Conservation (phyloP, 2,113 vertebrate genomes). For the Poecile atricapillus region DNA sequence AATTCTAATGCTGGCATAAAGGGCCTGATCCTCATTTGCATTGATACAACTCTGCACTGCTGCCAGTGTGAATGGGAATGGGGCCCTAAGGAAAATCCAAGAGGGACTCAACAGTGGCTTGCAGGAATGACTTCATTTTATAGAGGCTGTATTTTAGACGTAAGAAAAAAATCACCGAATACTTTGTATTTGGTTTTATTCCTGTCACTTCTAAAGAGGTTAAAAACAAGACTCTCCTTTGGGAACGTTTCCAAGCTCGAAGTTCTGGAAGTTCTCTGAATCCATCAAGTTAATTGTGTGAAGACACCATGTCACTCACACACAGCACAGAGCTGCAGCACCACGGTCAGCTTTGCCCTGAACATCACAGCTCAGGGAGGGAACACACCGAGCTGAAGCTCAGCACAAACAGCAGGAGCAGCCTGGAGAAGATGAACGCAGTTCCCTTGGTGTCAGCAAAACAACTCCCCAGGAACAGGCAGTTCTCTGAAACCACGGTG, state of each 20-base stretch:
- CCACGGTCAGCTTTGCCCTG: not conserved
- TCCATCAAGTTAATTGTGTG: constrained; percentile 1
- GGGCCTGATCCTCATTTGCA: not conserved
- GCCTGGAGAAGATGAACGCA: rapidly evolving
- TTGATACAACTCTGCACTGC: not conserved
- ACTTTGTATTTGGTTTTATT: not conserved
- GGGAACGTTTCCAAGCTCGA: not conserved
- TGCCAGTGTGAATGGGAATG: not conserved
- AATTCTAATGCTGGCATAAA: not conserved
- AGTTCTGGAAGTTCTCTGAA: not conserved
- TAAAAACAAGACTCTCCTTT: not conserved
- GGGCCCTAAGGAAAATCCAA: not conserved
- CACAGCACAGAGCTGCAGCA: not conserved
- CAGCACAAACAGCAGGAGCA: not conserved
- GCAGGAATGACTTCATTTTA: not conserved
- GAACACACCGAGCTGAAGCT: not conserved
- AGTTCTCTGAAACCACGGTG: not conserved
- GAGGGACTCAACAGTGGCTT: not conserved
- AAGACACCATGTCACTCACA: not conserved
- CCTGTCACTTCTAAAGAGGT: not conserved
- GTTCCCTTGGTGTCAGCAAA: not conserved
- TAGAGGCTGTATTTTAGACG: not conserved
- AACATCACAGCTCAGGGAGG: not conserved
- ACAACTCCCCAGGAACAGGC: not conserved
- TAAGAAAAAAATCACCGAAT: not conserved